Evolutionary conservation across 2,797 vertebrate species (phyloP), one percentile per base, ranked within the genome.

Genomic region (Tachyglossus aculeatus): DNA sequence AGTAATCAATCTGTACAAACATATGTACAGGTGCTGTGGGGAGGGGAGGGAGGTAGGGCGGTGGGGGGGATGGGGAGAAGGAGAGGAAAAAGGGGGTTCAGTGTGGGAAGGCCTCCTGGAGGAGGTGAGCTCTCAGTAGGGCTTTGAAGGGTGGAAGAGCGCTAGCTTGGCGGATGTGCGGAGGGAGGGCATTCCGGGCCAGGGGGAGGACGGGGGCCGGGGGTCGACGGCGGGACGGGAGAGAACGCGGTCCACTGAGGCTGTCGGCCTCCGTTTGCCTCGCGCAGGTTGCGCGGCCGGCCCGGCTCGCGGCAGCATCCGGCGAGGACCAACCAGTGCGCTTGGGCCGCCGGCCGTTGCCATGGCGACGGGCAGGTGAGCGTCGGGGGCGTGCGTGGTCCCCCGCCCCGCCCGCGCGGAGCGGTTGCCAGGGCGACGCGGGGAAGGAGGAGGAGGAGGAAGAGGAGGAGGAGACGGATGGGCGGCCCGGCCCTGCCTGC

Each of bases 401-500:
- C 82, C n/a, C 52, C 25, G 40, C 73, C 70, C 70, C 62, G 43
- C 68, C 62, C 67, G 65, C 47, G 41, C 61, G 32, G 32, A 69
- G 36, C n/a, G n/a, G n/a, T n/a, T n/a, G n/a, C n/a, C n/a, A n/a
- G n/a, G n/a, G n/a, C n/a, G n/a, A n/a, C n/a, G n/a, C n/a, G n/a
- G n/a, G 54, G 18, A 44, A 27, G 50, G 72, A 74, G 72, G 77
- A 80, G 76, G 83, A 52, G 70, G 85, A 85, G 80, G 87, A 77
- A 71, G 78, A 73, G 80, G 67, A 67, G 78, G 82, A 77, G 63
- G 56, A 82, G 70, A 77, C 81, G 72, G 86, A 80, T 80, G 77
- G 80, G 86, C 68, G 71, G 82, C 78, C 58, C 69, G 18, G 65
- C 76, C n/a, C 22, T 38, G 63, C 70, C 53, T 60, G 77, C 52